phyloP scores from a whole-genome alignment of 2,113 vertebrate genomes.

The Jaculus jaculus region DNA sequence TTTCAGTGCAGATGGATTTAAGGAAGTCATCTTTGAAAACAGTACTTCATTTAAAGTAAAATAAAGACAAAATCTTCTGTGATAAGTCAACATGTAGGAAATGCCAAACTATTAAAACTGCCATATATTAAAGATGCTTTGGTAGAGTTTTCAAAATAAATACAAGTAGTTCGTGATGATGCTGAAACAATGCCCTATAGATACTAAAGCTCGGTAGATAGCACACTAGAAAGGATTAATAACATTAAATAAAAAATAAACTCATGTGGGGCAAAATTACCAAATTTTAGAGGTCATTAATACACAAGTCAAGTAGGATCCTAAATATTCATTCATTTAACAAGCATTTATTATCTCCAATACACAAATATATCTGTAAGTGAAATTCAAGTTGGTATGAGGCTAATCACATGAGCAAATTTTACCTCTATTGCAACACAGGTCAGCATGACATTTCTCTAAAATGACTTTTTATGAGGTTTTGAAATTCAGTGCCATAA shows the following conservation, averaged over 20 bases:
- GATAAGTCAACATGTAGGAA: slow-evolving; percentile 75
- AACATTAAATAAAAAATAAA: slow-evolving; percentile 18
- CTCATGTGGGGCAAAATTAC: background rate
- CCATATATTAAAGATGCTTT: slow-evolving; percentile 66
- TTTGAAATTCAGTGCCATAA: slow-evolving; percentile 75
- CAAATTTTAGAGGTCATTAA: slow-evolving; percentile 5
- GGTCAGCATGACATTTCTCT: slow-evolving; percentile 78
- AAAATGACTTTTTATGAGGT: slow-evolving; percentile 71
- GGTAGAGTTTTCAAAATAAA: slow-evolving; percentile 70
- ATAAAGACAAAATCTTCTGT: slow-evolving; percentile 80
- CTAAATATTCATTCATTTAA: slow-evolving; percentile 37
- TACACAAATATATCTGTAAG: slow-evolving; percentile 29
- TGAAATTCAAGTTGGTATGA: background rate
- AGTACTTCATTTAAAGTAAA: slow-evolving; percentile 82
- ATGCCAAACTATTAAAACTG: slow-evolving; percentile 78
- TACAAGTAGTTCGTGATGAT: slow-evolving; percentile 43
- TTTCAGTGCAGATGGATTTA: slow-evolving; percentile 83
- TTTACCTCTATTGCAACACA: slow-evolving; percentile 63
- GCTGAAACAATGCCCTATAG: slow-evolving; percentile 15
- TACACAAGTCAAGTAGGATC: background rate
- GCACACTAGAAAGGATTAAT: slow-evolving; percentile 5
- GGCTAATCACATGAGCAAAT: slow-evolving; percentile 27
- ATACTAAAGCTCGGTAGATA: background rate
- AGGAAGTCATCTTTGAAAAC: slow-evolving; percentile 83
- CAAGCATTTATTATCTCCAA: background rate